These are phyloP conservation scores for Sorex maritimensis DNA, from an alignment of 2,797 vertebrate species.

Conservation along the genomic window DNA sequence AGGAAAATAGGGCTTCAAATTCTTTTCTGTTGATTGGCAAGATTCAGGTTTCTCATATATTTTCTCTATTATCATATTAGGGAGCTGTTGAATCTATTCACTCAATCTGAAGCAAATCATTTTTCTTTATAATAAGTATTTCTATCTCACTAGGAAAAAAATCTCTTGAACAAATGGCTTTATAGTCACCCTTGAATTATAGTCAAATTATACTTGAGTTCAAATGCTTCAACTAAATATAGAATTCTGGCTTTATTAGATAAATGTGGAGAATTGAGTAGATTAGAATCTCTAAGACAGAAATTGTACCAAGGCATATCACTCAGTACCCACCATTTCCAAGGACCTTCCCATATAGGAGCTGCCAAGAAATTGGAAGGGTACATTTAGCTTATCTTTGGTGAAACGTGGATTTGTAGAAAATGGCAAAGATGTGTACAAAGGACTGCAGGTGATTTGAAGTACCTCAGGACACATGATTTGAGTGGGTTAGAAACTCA, in stretches of 20 bases:
- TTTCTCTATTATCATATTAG: slow-evolving; percentile 19
- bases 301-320: slow-evolving; percentile 6
- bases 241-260: slow-evolving; percentile 39
- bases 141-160: neutral
- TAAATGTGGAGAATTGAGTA: neutral
- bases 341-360: neutral
- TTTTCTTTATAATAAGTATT: slow-evolving; percentile 42
- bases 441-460: neutral
- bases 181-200: neutral
- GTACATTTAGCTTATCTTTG: slow-evolving; percentile 17
- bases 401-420: slow-evolving; percentile 21
- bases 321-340: neutral
- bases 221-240: slow-evolving; percentile 21
- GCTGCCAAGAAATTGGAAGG: slow-evolving; percentile 13
- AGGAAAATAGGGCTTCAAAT: slow-evolving; percentile 49
- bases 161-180: slow-evolving; percentile 8
- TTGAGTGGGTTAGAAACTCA: slow-evolving; percentile 28
- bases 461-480: neutral
- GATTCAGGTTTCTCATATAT: slow-evolving; percentile 55
- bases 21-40: slow-evolving; percentile 11
- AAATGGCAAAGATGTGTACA: neutral
- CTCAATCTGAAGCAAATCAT: slow-evolving; percentile 29
- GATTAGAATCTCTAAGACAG: neutral
- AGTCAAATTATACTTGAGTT: neutral
- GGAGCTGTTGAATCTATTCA: slow-evolving; percentile 31